These are phyloP conservation scores for Amniataba percoides DNA, from an alignment of 2,797 vertebrate species.

Conservation along the genomic window DNA sequence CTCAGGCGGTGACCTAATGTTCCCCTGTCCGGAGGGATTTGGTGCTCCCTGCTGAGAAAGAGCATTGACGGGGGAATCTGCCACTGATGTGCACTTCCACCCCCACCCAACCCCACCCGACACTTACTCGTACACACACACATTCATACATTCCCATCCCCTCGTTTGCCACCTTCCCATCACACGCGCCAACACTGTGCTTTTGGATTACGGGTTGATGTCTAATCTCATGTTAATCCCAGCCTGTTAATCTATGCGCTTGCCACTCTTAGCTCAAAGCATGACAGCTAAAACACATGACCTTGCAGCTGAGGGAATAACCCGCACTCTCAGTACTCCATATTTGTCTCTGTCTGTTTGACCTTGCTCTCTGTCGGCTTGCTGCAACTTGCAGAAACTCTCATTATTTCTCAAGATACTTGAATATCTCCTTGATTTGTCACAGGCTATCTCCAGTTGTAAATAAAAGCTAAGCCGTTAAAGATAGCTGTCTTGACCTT, in stretches of 20 bases:
- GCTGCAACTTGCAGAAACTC: background rate
- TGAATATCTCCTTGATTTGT: slow-evolving; percentile 10
- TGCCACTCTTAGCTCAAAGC: slow-evolving; percentile 49
- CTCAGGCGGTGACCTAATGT: slow-evolving; percentile 57
- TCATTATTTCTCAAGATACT: background rate
- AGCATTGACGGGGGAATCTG: slow-evolving; percentile 33
- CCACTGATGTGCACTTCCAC: slow-evolving; percentile 33
- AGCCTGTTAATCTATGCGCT: slow-evolving; percentile 74
- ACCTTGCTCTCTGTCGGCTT: background rate
- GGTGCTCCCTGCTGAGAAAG: slow-evolving; percentile 57
- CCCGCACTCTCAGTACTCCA: slow-evolving; percentile 15
- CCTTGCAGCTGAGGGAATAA: slow-evolving; percentile 34
- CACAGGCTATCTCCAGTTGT: slow-evolving; percentile 5
- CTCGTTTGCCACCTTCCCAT: slow-evolving; percentile 31
- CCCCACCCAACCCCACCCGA: background rate
- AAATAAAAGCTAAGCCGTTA: slow-evolving; percentile 53
- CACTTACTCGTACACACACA: background rate
- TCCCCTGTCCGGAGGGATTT: slow-evolving; percentile 51
- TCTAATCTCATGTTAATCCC: slow-evolving; percentile 80
- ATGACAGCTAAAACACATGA: slow-evolving; percentile 43
- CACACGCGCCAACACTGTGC: slow-evolving; percentile 17
- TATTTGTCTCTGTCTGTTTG: slow-evolving; percentile 23
- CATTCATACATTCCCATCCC: slow-evolving; percentile 14
- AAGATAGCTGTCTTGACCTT: slow-evolving; percentile 56
- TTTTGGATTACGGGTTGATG: slow-evolving; percentile 69